phyloP scores from a whole-genome alignment of 2,113 vertebrate species.

The Jaculus jaculus region DNA sequence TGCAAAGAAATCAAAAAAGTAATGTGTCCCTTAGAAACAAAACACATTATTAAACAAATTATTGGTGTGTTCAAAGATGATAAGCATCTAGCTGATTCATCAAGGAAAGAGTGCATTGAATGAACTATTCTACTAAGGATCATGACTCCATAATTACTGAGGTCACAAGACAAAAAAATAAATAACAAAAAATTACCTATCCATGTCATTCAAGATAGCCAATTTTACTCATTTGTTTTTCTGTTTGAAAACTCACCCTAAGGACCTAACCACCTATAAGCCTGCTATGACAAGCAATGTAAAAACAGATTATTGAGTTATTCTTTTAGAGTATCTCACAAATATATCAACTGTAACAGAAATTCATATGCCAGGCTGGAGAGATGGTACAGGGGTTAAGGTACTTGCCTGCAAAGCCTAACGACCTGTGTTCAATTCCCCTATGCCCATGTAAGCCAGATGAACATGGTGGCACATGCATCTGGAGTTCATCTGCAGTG shows the following conservation, averaged over 20 bases:
- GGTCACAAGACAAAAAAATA: background rate
- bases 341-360: background rate
- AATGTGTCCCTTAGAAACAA: background rate
- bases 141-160: background rate
- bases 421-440: no score
- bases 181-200: conserved; percentile 24
- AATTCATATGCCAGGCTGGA: background rate
- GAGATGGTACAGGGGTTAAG: no score
- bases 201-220: background rate
- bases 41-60: background rate
- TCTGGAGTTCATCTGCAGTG: no score
- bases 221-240: background rate
- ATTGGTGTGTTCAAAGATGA: background rate
- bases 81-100: background rate
- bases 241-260: background rate
- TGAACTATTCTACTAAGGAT: background rate
- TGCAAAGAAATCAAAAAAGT: background rate
- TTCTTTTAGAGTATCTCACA: background rate
- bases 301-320: background rate
- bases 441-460: no score
- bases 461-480: no score
- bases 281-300: background rate
- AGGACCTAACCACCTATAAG: background rate
- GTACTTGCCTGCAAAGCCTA: no score
- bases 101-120: background rate